phyloP scores from a whole-genome alignment of 2,797 vertebrate species.

The Percopsis omiscomaycus region DNA sequence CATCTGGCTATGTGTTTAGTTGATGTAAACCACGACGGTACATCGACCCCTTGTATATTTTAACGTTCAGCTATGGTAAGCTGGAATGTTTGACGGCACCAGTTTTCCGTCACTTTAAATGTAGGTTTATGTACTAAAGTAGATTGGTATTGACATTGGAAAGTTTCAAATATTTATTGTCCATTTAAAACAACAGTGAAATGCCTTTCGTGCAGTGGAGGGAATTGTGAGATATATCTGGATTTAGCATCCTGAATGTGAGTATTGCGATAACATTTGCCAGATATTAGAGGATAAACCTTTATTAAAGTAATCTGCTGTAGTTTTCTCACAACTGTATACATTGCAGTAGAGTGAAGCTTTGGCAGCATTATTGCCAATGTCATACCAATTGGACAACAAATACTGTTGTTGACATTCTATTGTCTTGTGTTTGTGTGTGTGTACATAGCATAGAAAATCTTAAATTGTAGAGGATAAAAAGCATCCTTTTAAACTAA shows the following conservation, averaged over 20 bases:
- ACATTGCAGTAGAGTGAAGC: neutral
- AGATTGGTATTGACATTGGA: conserved; percentile 1
- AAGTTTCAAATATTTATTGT: neutral
- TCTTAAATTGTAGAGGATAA: neutral
- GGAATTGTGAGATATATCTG: neutral
- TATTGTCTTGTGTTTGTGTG: neutral
- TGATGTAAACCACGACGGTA: conserved; percentile 52
- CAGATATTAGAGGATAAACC: neutral
- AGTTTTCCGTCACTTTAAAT: conserved; percentile 31
- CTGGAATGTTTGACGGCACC: conserved; percentile 56
- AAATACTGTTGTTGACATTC: neutral
- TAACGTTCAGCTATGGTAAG: conserved; percentile 43
- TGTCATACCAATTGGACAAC: neutral
- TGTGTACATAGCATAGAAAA: neutral
- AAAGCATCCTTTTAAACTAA: neutral
- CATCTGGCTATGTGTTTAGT: conserved; percentile 57
- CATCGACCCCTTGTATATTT: conserved; percentile 57
- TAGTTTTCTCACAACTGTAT: neutral
- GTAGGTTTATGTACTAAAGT: neutral
- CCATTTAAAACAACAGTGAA: neutral
- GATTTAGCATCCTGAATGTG: too few species aligned
- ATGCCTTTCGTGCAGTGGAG: neutral
- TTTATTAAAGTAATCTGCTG: neutral
- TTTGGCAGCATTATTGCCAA: neutral
- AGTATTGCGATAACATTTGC: neutral